phyloP scores from a whole-genome alignment of 2,888 invertebrate genomes.

The Ennomos quercinarius region DNA sequence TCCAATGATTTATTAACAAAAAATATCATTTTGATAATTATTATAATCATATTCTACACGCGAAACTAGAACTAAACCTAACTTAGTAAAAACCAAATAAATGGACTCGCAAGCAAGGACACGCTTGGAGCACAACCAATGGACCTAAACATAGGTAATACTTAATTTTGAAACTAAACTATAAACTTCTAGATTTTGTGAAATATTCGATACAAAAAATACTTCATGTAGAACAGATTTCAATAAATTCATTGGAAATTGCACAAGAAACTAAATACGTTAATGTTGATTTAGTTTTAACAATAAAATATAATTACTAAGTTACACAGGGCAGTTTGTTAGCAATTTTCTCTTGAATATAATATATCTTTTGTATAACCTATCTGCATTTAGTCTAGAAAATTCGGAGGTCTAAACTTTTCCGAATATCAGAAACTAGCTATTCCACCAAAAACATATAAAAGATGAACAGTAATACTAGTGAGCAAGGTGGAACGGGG shows the following conservation, averaged over 20 bases:
- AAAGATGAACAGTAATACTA: no score
- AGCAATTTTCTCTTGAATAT: no score
- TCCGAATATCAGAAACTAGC: no score
- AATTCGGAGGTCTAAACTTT: no score
- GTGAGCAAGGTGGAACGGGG: no score
- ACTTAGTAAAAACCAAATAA: background rate
- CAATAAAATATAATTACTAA: background rate
- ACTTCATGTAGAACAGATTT: background rate
- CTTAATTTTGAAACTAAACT: conserved; percentile 7
- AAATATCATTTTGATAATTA: conserved; percentile 46
- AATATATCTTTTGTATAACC: no score
- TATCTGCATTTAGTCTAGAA: no score
- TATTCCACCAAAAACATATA: no score
- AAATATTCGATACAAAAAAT: conserved; percentile 10
- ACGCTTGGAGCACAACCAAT: background rate
- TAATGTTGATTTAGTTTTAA: no score
- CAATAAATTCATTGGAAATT: background rate
- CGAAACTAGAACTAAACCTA: conserved; percentile 7
- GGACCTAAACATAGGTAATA: conserved; percentile 1
- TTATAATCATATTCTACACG: conserved; percentile 21
- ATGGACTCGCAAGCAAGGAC: background rate
- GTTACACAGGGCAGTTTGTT: no score
- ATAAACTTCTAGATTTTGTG: background rate
- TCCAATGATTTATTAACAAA: conserved; percentile 61
- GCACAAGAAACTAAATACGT: conserved; percentile 4